Base-by-base conservation (phyloP, 2,888 invertebrate species). In the Drosophila recens region DNA sequence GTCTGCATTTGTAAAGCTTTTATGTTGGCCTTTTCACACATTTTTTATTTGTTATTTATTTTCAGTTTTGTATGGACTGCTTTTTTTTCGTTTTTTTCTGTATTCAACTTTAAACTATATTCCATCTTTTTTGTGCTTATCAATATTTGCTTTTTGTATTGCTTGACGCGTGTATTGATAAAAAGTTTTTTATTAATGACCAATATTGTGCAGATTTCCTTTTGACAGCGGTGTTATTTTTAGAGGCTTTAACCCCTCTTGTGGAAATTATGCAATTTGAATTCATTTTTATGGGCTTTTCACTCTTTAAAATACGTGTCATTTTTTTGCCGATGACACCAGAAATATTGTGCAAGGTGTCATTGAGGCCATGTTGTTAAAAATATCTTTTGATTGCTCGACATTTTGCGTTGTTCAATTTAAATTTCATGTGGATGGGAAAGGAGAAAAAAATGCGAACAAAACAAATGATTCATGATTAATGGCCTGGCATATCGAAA, bases 131-230 rank as follows among this genome's bases (percentile, higher is more conserved):
- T 87, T 78, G 54, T 66, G 51, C 63, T 68, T 87, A 75, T 81
- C 82, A 89, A 84, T 84, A 87, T 87, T 82, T 87, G 59, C 71
- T 56, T 72, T 83, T 75, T 87, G 58, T 84, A 70, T 70, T 65
- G 64, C 51, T 49, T 36, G 52, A 67, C 64, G 62, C 51, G 20
- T 27, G 43, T 48, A 63, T 62, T 48, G 80, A 76, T 63, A 68
- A 73, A 51, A 58, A n/a, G 53, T 38, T 38, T 74, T 85, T 89
- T 84, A 87, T 84, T 89, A 87, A 89, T 87, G 88, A 84, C 85
- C 87, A 87, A 79, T 87, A 85, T 45, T 82, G 89, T 54, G 79
- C 72, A 84, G 79, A 89, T 84, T 89, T 84, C 69, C 67, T 63
- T 87, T 81, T 89, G 72, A 84, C 71, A 72, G 79, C 61, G 57